phyloP scores from a whole-genome alignment of 2,888 invertebrate genomes.

The Acrobasis consociella region DNA sequence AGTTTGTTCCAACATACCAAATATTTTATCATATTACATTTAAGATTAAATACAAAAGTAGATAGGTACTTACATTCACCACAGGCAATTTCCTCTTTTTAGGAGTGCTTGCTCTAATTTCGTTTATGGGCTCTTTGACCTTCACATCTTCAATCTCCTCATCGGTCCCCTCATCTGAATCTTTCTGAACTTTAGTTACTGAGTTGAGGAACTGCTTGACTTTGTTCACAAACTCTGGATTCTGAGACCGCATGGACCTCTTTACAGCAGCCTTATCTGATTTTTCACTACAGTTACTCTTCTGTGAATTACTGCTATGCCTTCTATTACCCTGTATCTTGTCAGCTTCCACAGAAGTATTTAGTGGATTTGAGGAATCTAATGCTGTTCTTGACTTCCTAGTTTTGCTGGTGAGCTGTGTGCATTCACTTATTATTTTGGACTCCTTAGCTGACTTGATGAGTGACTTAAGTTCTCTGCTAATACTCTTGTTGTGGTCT shows the following conservation, averaged over 20 bases:
- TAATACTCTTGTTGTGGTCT: conserved; percentile 69
- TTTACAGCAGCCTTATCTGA: conserved; percentile 59
- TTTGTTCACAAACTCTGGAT: conserved; percentile 84
- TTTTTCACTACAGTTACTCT: conserved; percentile 66
- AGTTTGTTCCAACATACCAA: no score
- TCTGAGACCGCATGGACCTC: conserved; percentile 84
- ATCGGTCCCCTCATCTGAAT: conserved; percentile 56
- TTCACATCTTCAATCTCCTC: conserved; percentile 48
- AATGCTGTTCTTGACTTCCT: conserved; percentile 70
- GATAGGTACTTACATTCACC: conserved; percentile 30
- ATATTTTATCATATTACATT: no score
- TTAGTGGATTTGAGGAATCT: conserved; percentile 70
- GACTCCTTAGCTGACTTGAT: conserved; percentile 87
- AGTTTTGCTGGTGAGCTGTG: conserved; percentile 76
- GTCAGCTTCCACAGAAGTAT: conserved; percentile 62
- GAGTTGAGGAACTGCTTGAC: conserved; percentile 84
- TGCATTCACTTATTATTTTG: conserved; percentile 84
- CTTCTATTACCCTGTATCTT: conserved; percentile 57
- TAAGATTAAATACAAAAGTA: no score
- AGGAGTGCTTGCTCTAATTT: conserved; percentile 40
- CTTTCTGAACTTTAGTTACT: conserved; percentile 63
- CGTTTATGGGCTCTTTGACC: conserved; percentile 42
- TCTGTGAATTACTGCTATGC: conserved; percentile 61
- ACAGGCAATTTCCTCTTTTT: conserved; percentile 46
- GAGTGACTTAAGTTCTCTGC: conserved; percentile 84